Evolutionary conservation across 2,888 invertebrate genomes (phyloP), one percentile per base, ranked within the genome.

Genomic region (Atherix ibis): DNA sequence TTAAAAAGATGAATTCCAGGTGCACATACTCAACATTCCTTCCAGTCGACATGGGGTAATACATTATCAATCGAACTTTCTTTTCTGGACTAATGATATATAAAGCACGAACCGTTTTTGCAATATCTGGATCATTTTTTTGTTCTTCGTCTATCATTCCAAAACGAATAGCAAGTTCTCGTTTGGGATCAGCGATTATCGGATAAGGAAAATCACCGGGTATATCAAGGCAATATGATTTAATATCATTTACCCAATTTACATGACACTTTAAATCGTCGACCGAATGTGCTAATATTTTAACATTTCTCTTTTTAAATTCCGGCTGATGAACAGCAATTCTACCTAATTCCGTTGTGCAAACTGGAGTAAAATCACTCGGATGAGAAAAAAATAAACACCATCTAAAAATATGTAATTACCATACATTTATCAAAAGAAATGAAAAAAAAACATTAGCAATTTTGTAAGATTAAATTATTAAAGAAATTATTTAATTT

Each of bases 341-440:
- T 29, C 76, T 66, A 3, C 80, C 83, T 44, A 89, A 61, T 58
- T 88, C 88, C 0, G 87, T 88, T 5, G 88, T 89, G 52, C 88
- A 89, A 1, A 88, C 87, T 1, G 88, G 88, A 0, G 88, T 89
- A 56, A 78, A 89, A 58, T 88, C 88, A 6, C 81, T 76, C 1
- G 88, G 88, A 56, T 88, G 88, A 0, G 85, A 85, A 55, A 88
- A 88, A 16, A 88, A 59, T 49, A 87, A 73, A 37, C 81, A 78
- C 92, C 92, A 84, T 29, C 83, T 82, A 49, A 10, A 57, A 53
- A 33, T 25, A 28, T 39, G 30, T 41, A 13, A 14, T n/a, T n/a
- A n/a, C n/a, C n/a, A n/a, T n/a, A n/a, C n/a, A n/a, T n/a, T 12
- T 15, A 33, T 12, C 25, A n/a, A 27, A 35, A 28, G 31, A 22